Percentiles rank a stretch among this genome's conserved stretches.
phyloP scores from a whole-genome alignment of 92 coral and sea anemone species.

The Epizoanthus ramosus region DNA sequence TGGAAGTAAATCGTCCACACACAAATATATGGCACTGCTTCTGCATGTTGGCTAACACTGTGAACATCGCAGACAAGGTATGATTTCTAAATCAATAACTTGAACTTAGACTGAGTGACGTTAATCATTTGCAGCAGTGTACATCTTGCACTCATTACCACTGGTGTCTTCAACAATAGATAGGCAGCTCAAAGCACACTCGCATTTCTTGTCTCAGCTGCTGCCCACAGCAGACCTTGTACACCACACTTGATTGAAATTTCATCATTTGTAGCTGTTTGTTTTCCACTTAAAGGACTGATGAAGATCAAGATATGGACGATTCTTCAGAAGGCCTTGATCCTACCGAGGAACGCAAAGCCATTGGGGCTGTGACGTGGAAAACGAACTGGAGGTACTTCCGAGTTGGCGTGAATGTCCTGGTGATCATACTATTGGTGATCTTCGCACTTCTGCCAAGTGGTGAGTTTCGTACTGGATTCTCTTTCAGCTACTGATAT shows the following conservation, averaged over 20 bases:
- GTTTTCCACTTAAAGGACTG: background rate
- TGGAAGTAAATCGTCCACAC: too few relatives aligned
- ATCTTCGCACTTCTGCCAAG: background rate
- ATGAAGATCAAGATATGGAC: background rate
- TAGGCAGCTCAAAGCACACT: too few relatives aligned
- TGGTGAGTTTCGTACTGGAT: background rate
- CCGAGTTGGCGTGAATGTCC: background rate
- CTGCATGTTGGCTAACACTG: too few relatives aligned
- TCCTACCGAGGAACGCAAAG: slow-evolving; percentile 1
- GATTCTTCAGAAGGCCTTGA: background rate
- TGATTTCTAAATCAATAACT: too few relatives aligned
- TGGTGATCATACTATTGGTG: background rate
- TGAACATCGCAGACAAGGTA: too few relatives aligned
- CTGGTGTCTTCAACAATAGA: background rate
- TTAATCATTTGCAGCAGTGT: too few relatives aligned
- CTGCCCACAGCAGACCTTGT: background rate
- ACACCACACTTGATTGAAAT: background rate
- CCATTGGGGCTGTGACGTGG: slow-evolving; percentile 10
- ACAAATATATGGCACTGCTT: too few relatives aligned
- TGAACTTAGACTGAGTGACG: too few relatives aligned
- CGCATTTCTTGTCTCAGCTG: too few relatives aligned
- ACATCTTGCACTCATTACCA: background rate
- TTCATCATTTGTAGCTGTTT: background rate
- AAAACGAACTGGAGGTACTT: slow-evolving; percentile 8
- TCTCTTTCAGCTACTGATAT: background rate